Evolutionary conservation across 2,113 vertebrate genomes (phyloP).

Genomic region (Centrocercus urophasianus): DNA sequence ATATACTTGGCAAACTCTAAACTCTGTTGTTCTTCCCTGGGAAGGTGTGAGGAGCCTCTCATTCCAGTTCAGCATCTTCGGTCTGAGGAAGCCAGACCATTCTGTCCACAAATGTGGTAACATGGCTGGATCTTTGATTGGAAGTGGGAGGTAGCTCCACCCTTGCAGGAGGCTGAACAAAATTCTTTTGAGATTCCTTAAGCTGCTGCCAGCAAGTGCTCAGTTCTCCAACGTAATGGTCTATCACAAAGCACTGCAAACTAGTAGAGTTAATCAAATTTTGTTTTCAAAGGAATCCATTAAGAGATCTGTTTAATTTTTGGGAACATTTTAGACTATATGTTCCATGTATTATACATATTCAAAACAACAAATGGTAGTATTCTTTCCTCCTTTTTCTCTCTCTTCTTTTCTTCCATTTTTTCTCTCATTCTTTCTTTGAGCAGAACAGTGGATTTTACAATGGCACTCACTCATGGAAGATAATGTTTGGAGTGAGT

Average conservation of each 20-base stretch:
- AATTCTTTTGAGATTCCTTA: neutral
- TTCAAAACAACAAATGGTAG: neutral
- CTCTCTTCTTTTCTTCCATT: neutral
- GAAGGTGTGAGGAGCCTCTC: neutral
- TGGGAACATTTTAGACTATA: neutral
- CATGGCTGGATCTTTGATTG: neutral
- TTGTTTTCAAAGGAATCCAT: neutral
- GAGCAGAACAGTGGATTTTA: neutral
- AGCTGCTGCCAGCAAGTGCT: neutral
- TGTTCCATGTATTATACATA: neutral
- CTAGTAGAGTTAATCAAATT: neutral
- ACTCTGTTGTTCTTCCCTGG: neutral
- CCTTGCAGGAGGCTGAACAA: neutral
- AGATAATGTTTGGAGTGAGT: neutral
- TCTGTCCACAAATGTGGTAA: neutral
- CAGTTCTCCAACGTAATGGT: neutral
- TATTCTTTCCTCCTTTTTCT: neutral
- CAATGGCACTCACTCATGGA: neutral
- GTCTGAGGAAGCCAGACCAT: neutral
- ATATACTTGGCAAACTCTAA: neutral
- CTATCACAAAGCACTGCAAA: neutral
- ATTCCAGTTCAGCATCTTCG: neutral
- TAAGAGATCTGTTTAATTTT: neutral
- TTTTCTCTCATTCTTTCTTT: neutral
- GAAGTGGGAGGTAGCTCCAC: neutral